Evolutionary conservation across 2,797 vertebrate species (phyloP), one percentile per base, ranked within the genome.

Genomic region (Enteromius fasciolatus): DNA sequence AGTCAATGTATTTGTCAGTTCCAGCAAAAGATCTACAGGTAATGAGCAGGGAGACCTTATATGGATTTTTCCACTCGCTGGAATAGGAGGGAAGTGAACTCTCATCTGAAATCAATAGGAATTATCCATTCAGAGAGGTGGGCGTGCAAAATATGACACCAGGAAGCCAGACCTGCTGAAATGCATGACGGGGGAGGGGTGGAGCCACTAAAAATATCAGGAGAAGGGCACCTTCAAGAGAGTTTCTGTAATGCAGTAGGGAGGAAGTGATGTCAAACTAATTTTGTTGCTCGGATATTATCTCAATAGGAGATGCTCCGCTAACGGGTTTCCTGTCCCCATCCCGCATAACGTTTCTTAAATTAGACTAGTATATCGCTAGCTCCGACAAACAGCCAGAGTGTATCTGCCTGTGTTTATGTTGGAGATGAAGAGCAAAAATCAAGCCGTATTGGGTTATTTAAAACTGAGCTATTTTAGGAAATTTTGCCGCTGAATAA

Each of bases 31-130:
- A 23, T 82, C 33, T 15, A 74, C 59, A 75, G 61, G 61, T 67
- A 75, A 75, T 75, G 46, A 28, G 46, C 31, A 75, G 33, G 59
- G 59, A 75, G 80, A 20, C 17, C 33, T 52, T 33, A 5, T 75
- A 84, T 81, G 31, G 82, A 84, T 84, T 86, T 81, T 86, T 84
- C 85, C 79, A 81, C 52, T 33, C 2, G 1, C 50, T 2, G 0
- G 75, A 73, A 83, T 52, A 46, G 48, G n/a, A 31, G 52, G 41
- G 52, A 77, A 59, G 25, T 50, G 66, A 83, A 78, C 64, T 73
- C 70, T 50, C 33, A 1, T 41, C 78, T 76, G 39, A 64, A 84
- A 86, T 86, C 82, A 84, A 86, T 86, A 76, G 25, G 50, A 64
- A n/a, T 52, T 63, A 78, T 66, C 74, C 66, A 81, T 75, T 81